Base-by-base conservation (phyloP, 2,888 invertebrate species). In the Cheilosia impressa region DNA sequence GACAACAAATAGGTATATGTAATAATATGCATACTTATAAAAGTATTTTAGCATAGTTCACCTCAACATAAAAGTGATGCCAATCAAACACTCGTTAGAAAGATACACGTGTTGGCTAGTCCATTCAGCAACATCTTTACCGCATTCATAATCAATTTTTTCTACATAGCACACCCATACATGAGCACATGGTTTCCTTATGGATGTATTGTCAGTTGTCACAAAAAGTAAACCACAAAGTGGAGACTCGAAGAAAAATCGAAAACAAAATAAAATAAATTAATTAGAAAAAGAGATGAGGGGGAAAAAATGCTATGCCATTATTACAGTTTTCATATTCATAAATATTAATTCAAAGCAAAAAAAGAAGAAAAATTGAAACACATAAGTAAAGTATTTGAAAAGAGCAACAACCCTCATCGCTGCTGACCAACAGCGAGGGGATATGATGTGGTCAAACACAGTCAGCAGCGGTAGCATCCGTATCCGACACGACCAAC, bases 401-500 rank as follows among this genome's bases (percentile, higher is more conserved):
- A 83, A 84, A 76, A 84, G 84, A 84, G 84, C 84, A 84, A 84
- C 84, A 84, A 84, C 84, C 84, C 84, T 79, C 63, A 75, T 50
- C 68, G 65, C 58, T 72, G 58, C 53, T 71, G 79, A 69, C 63
- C 77, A 77, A 47, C 60, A 15, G 75, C 58, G 55, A 68, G 68
- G 68, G 62, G 73, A 15, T 73, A 31, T 47, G 31, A 58, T 75
- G 80, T 75, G 75, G 80, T 75, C 63, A 38, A 38, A 38, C 38
- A 38, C 38, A 75, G 68, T 65, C 58, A 84, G 75, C 55, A 73
- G 83, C 55, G 50, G 58, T 53, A 77, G 31, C 66, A 65, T 69
- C 65, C 45, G 62, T 65, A 38, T 38, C 38, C 38, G 38, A 38
- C 38, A 38, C 38, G 38, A 13, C 13, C 38, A 38, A 13, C 38